Base-by-base conservation (phyloP, 2,113 vertebrate genomes). In the Lipophrys pholis region DNA sequence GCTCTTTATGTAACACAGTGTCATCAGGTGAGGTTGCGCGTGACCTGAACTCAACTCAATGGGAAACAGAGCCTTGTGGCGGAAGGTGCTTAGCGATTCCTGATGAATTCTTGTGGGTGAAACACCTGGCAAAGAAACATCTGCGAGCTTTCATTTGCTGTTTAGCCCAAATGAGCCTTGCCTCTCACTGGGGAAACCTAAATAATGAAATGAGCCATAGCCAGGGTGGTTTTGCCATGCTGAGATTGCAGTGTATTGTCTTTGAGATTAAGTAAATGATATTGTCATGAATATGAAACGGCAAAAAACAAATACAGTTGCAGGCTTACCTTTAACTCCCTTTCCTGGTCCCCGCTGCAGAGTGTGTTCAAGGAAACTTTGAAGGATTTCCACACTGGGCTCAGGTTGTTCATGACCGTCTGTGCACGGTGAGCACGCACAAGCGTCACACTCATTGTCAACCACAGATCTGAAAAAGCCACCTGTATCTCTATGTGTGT, bases 351-450 rank as follows among this genome's bases (percentile, higher is more conserved):
- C 41, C 97, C 97, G 7, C 98, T 99, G 94, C 98, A 99, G 52
- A 99, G 94, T 46, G 98, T 98, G 91, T 99, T 98, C 58, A 99
- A 90, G 1, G 98, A 99, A 72, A 99, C 97, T 93, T 99, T 99
- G 89, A 99, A 99, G 38, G 97, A 95, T 89, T 99, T 98, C 98
- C 98, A 99, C 36, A 95, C 94, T 40, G 98, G 98, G 84, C 95
- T 99, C 84, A 99, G 93, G 91, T 99, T 98, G 91, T 99, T 99
- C 98, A 99, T 99, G 74, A 99, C 94, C 60, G 98, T 97, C 98
- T 99, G 79, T 14, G 41, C 80, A 75, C 12, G 90, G 21, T 84
- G 21, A 59, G 40, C 1, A 68, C 38, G 78, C 38, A 64, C 52
- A 58, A 12, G 60, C 1, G 41, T 42, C 12, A 56, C 35, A 60